Conservation (phyloP, 2,888 invertebrate genomes). For the Proisotoma minuta region DNA sequence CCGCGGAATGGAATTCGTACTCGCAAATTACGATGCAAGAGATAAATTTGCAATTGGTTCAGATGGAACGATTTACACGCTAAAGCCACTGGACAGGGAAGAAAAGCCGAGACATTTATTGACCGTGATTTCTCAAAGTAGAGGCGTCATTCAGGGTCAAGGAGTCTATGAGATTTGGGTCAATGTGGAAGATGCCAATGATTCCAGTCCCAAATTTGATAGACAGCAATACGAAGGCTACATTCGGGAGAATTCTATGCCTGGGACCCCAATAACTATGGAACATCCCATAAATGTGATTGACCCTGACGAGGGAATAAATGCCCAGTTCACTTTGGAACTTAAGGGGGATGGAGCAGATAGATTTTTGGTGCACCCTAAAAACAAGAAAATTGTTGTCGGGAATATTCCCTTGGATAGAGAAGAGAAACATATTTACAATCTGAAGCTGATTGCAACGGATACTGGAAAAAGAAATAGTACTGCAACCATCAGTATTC, state of each 20-base stretch:
- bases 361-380: conserved; percentile 64
- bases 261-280: conserved; percentile 66
- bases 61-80: conserved; percentile 74
- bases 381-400: conserved; percentile 60
- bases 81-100: conserved; percentile 72
- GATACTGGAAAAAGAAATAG: conserved; percentile 68
- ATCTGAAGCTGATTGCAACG: conserved; percentile 67
- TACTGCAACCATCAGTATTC: conserved; percentile 66
- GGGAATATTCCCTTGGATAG: conserved; percentile 61
- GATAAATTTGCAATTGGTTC: conserved; percentile 71
- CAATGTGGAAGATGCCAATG: conserved; percentile 78
- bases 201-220: conserved; percentile 66
- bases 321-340: conserved; percentile 65
- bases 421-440: conserved; percentile 65
- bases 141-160: conserved; percentile 63
- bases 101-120: conserved; percentile 60
- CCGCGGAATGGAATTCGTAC: conserved; percentile 58
- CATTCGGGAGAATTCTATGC: conserved; percentile 70
- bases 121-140: conserved; percentile 72
- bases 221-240: conserved; percentile 66
- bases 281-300: conserved; percentile 64
- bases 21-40: conserved; percentile 76
- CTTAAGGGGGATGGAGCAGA: conserved; percentile 72
- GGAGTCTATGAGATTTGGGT: conserved; percentile 74
- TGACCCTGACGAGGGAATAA: conserved; percentile 66